Evolutionary conservation across 2,888 invertebrate species (phyloP).

Genomic region (Steromphala cineraria): DNA sequence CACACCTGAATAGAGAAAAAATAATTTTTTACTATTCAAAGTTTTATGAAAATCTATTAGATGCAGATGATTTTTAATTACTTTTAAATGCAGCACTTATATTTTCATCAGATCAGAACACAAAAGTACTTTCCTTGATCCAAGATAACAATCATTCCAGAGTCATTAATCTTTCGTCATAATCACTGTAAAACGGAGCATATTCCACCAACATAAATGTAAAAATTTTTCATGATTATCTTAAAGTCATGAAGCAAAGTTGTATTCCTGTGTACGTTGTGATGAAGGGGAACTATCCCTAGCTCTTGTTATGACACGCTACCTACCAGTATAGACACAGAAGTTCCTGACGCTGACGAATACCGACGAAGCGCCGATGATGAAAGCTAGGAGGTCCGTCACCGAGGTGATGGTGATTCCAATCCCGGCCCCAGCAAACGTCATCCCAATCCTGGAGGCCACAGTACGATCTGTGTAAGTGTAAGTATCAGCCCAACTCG

Average conservation of each 20-base stretch:
- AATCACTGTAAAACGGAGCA: too few species aligned
- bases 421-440: constrained; percentile 45
- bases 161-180: too few species aligned
- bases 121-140: too few species aligned
- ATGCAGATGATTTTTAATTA: too few species aligned
- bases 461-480: constrained; percentile 26
- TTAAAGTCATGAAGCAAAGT: too few species aligned
- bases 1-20: constrained; percentile 48
- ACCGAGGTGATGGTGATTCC: constrained; percentile 54
- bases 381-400: constrained; percentile 49
- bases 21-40: neutral
- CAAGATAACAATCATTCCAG: too few species aligned
- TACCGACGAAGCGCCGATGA: constrained; percentile 42
- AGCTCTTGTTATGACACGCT: too few species aligned
- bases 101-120: too few species aligned
- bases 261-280: neutral
- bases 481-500: constrained; percentile 44
- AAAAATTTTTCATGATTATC: too few species aligned
- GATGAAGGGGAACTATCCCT: neutral
- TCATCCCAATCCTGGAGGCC: constrained; percentile 39
- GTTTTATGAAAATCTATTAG: too few species aligned
- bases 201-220: too few species aligned
- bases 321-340: constrained; percentile 50
- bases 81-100: too few species aligned
- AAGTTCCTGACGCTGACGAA: constrained; percentile 53